Percentiles rank a stretch among this genome's conserved stretches.
Evolutionary conservation across 2,113 vertebrate species (phyloP).

Genomic region (Malurus melanocephalus): DNA sequence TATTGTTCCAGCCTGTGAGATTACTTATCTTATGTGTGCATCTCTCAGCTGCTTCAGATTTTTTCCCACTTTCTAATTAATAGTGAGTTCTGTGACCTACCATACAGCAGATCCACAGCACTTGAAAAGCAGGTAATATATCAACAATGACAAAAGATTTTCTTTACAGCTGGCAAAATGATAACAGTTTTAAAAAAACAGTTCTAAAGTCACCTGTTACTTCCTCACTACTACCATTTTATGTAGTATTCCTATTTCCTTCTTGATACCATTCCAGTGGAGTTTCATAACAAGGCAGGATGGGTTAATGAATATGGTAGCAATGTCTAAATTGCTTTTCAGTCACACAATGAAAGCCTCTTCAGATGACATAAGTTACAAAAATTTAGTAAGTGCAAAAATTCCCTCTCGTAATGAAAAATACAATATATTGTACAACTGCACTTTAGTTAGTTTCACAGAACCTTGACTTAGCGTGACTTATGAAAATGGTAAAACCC

Average conservation of each 20-base stretch:
- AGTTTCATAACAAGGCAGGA: neutral
- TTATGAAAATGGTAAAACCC: neutral
- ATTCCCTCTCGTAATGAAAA: neutral
- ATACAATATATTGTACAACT: accelerated
- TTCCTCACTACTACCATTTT: neutral
- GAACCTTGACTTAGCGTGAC: neutral
- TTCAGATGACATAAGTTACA: neutral
- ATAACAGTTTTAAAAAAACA: neutral
- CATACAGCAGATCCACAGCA: neutral
- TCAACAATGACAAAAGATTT: neutral
- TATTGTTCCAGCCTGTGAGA: neutral
- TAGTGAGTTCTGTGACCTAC: neutral
- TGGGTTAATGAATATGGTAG: neutral
- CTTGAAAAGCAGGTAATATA: neutral
- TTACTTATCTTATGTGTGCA: neutral
- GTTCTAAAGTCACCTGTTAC: neutral
- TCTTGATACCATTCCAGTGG: neutral
- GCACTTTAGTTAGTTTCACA: neutral
- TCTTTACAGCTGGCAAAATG: neutral
- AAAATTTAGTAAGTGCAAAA: neutral
- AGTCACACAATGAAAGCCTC: neutral
- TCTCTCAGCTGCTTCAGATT: neutral
- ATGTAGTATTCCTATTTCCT: neutral
- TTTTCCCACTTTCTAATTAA: neutral
- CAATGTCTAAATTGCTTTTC: neutral